Percentiles rank a stretch among this genome's conserved stretches.
These are phyloP conservation scores for Indicator indicator DNA, from an alignment of 2,113 vertebrate species.

Conservation along the genomic window DNA sequence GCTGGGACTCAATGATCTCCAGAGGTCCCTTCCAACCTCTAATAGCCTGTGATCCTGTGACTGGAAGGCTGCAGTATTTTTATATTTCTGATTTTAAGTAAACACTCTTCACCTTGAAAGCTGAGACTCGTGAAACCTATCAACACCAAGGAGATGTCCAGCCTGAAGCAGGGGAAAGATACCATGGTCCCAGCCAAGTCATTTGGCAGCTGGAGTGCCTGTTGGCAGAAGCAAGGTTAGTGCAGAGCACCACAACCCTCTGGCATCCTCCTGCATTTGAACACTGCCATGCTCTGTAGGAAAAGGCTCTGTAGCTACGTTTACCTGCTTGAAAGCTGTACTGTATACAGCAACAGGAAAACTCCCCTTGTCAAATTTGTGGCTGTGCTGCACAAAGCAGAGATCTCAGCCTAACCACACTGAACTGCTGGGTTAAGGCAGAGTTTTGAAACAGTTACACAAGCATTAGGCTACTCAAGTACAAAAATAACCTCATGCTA, in stretches of 20 bases:
- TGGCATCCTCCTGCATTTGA: background rate
- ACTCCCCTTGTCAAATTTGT: fast-evolving
- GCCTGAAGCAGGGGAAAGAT: background rate
- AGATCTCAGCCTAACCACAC: background rate
- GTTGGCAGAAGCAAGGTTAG: background rate
- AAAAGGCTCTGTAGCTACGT: background rate
- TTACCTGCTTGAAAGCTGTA: background rate
- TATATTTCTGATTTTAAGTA: background rate
- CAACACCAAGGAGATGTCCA: background rate
- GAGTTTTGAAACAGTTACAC: background rate
- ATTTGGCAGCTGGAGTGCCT: fast-evolving
- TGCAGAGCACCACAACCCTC: background rate
- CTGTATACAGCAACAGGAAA: background rate
- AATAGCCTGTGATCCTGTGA: no score
- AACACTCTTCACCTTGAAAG: background rate
- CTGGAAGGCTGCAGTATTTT: background rate
- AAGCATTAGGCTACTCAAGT: background rate
- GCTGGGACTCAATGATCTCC: no score
- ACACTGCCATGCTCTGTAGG: no score
- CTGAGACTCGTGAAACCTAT: background rate
- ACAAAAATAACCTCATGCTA: background rate
- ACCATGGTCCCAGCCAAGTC: background rate
- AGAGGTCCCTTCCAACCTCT: no score
- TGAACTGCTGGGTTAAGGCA: background rate
- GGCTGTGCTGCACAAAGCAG: background rate